Conservation (phyloP, 2,797 vertebrate genomes). For the Smutsia temminckii region DNA sequence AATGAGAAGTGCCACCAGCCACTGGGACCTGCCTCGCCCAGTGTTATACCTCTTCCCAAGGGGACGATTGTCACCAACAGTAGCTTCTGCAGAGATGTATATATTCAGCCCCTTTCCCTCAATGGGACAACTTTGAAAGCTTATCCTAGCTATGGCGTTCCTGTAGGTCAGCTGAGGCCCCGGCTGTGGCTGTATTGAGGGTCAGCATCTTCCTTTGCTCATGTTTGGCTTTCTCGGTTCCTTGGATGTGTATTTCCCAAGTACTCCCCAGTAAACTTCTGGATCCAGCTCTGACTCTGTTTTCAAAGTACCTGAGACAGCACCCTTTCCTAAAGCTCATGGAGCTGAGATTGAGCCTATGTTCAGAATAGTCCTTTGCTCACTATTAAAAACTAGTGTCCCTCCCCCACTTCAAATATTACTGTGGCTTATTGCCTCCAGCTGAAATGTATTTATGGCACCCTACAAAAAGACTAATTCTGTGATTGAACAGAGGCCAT, state of each 20-base stretch:
- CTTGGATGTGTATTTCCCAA: too few species aligned
- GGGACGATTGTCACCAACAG: not conserved
- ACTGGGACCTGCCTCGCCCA: not conserved
- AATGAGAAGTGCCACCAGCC: not conserved
- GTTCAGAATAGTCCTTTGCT: not conserved
- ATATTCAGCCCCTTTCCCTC: not conserved
- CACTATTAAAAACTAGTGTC: rapidly evolving
- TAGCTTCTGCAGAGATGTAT: not conserved
- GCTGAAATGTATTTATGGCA: not conserved
- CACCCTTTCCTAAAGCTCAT: not conserved
- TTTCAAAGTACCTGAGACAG: not conserved
- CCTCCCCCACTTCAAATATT: not conserved
- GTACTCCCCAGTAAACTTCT: not conserved
- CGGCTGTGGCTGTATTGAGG: rapidly evolving
- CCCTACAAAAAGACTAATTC: not conserved
- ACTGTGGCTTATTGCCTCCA: not conserved
- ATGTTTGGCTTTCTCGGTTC: not conserved
- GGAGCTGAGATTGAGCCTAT: not conserved
- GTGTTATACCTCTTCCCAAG: not conserved
- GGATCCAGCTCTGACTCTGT: too few species aligned
- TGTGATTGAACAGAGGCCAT: not conserved
- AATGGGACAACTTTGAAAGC: not conserved
- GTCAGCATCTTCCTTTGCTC: not conserved
- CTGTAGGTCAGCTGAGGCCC: not conserved
- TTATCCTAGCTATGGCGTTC: not conserved